Percentiles rank a stretch among this genome's conserved stretches.
phyloP scores from a whole-genome alignment of 2,797 vertebrate species.

The Bucorvus abyssinicus region DNA sequence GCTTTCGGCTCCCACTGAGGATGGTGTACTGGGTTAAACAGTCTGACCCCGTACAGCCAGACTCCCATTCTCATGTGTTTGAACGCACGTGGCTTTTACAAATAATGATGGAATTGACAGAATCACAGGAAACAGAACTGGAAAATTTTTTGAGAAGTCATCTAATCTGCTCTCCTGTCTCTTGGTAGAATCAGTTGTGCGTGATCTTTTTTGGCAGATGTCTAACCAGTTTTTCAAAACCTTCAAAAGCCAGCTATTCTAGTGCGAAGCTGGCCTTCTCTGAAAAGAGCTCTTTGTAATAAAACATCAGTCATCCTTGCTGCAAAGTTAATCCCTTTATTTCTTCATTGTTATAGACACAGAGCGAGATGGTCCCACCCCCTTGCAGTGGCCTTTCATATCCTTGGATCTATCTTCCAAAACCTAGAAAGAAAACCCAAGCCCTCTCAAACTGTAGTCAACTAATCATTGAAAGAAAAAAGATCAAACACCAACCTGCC shows the following conservation, averaged over 20 bases:
- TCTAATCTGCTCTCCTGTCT: conserved; percentile 23
- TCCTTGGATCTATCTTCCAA: neutral
- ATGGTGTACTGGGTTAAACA: neutral
- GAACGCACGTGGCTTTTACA: neutral
- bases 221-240: conserved; percentile 37
- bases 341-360: neutral
- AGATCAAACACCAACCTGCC: too few species aligned
- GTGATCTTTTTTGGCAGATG: conserved; percentile 27
- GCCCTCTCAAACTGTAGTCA: neutral
- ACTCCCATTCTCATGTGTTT: neutral
- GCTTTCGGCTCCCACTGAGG: neutral
- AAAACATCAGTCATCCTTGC: neutral
- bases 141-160: conserved; percentile 44
- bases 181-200: neutral
- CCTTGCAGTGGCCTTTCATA: neutral
- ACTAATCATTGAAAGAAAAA: neutral
- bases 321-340: conserved; percentile 17
- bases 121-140: neutral
- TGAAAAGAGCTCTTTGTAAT: conserved; percentile 12
- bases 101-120: neutral
- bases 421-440: neutral
- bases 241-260: conserved; percentile 37
- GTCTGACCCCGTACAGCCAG: neutral
- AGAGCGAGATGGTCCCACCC: neutral
- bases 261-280: neutral